Evolutionary conservation across 2,113 vertebrate species (phyloP).

Genomic region (Paralichthys olivaceus): DNA sequence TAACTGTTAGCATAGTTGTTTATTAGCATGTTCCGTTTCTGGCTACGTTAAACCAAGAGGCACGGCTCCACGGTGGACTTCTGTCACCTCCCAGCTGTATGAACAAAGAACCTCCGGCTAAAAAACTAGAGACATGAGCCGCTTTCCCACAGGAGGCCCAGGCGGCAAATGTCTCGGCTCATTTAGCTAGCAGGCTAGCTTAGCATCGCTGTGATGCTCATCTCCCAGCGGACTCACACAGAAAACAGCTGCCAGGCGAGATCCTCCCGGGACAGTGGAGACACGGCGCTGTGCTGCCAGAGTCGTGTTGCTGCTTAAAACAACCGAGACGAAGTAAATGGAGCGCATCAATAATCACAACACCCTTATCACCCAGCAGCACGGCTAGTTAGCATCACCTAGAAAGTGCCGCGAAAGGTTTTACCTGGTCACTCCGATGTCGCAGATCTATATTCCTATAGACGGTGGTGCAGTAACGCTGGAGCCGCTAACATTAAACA

Average conservation of each 20-base stretch:
- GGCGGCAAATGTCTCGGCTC: conserved; percentile 45
- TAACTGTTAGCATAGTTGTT: not conserved
- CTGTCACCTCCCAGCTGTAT: not conserved
- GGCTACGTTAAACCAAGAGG: not conserved
- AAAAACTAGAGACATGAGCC: not conserved
- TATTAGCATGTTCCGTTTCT: not conserved
- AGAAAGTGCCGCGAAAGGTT: conserved; percentile 74
- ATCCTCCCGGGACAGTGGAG: not conserved
- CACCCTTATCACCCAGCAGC: conserved; percentile 50
- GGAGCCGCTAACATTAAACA: conserved; percentile 58
- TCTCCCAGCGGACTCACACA: conserved; percentile 9
- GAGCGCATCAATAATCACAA: conserved; percentile 24
- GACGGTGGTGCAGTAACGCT: conserved; percentile 12
- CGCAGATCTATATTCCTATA: conserved; percentile 52
- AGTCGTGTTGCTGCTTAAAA: not conserved
- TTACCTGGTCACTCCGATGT: conserved; percentile 74
- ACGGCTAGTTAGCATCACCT: conserved; percentile 61
- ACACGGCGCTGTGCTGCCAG: too few species aligned
- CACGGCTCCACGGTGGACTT: not conserved
- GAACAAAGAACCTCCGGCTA: not conserved
- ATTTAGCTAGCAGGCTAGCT: conserved; percentile 61
- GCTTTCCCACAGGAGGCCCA: conserved; percentile 58
- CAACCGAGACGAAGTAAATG: not conserved
- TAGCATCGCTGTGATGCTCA: conserved; percentile 27
- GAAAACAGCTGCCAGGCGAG: not conserved